Evolutionary conservation across 2,113 vertebrate species (phyloP), one percentile per base, ranked within the genome.

Genomic region (Podilymbus podiceps): DNA sequence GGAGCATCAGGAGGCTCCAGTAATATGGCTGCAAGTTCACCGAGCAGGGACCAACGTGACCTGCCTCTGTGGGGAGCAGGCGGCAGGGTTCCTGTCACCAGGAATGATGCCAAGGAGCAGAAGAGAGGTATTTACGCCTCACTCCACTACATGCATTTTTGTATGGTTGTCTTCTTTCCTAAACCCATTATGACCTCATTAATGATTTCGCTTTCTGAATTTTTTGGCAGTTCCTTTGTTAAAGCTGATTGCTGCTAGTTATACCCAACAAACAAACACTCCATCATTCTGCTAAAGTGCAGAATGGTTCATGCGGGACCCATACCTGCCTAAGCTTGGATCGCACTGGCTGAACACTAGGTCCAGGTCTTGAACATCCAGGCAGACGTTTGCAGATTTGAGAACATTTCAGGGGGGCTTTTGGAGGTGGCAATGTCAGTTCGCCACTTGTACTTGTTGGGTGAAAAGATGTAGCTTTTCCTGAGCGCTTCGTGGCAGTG

Each of bases 21-120:
- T 50, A 38, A 38, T 35, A 35, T 22, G 31, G 11, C 15, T 2
- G 15, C 7, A 33, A 40, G 59, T 31, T 52, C 46, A 24, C 20
- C 5, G 0, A 40, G 52, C 2, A 0, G 19, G 15, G 46, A 79
- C 23, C 1, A 1, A 77, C 2, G 20, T 11, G 49, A 47, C 33
- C 67, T 16, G 7, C 42, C 30, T 58, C n/a, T 28, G 13, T 2
- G 28, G 19, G 28, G 46, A 66, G n/a, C 40, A 59, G 4, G 0
- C 0, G 0, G 21, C 30, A 35, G 25, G 42, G 5, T 52, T 91
- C 22, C 58, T 59, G 42, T 30, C 35, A 50, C 35, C 27, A 24
- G 33, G 64, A 82, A 63, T 0, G 0, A 64, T 17, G 31, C 33
- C 63, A 40, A 15, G 38, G 28, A 80, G 46, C 42, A 44, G 25